Percentiles rank a stretch among this genome's conserved stretches.
phyloP scores from a whole-genome alignment of 2,888 invertebrate species.

The Limnephilus rhombicus region DNA sequence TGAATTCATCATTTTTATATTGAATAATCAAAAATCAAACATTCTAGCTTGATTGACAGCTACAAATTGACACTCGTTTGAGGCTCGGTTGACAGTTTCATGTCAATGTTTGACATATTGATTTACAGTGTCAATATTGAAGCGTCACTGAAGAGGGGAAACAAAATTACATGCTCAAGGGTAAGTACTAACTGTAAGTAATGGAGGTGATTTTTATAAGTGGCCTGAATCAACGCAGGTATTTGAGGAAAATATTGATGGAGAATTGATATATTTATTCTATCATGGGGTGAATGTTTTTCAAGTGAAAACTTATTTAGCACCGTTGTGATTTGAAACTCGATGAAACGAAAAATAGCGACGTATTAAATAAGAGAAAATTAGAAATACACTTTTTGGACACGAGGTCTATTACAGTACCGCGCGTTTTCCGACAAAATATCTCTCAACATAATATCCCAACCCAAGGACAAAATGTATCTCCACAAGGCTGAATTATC shows the following conservation, averaged over 20 bases:
- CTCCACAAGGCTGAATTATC: no score
- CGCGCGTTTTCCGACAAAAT: no score
- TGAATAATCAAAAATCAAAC: neutral
- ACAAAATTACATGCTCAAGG: neutral
- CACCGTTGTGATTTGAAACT: no score
- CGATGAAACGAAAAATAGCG: no score
- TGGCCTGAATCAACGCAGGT: neutral
- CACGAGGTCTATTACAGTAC: no score
- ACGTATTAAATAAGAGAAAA: no score
- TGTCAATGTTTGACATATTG: slow-evolving; percentile 42
- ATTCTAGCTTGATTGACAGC: slow-evolving; percentile 23
- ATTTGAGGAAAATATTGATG: neutral
- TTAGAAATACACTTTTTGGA: no score
- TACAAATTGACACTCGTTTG: slow-evolving; percentile 19
- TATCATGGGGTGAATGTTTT: no score
- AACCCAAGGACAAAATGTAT: no score
- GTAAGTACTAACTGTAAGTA: neutral
- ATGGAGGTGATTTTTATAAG: neutral
- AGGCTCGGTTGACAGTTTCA: slow-evolving; percentile 29
- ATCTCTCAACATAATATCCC: no score
- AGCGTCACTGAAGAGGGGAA: neutral
- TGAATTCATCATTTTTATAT: neutral
- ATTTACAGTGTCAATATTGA: slow-evolving; percentile 40
- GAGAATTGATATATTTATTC: neutral
- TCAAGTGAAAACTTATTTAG: no score